Evolutionary conservation across 37 sponge, comb jelly and placozoan genomes (phyloP).

Genomic region (Sycon ciliatum): DNA sequence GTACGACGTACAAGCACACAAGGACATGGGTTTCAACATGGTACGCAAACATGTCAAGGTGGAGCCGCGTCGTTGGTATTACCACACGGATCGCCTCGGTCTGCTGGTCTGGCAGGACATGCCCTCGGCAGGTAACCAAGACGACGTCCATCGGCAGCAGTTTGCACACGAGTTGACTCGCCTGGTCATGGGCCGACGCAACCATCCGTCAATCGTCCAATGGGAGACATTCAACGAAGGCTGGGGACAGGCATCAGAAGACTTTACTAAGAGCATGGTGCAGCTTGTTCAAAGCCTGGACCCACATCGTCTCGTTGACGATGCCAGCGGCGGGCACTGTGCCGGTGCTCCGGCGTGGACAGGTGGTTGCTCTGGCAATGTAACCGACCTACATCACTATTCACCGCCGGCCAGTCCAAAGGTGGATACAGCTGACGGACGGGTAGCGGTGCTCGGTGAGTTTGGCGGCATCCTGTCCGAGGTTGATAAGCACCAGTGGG

Average conservation of each 20-base stretch:
- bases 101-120: slow-evolving; percentile 14
- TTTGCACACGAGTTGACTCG: background rate
- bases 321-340: slow-evolving; percentile 9
- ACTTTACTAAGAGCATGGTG: background rate
- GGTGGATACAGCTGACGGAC: background rate
- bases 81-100: slow-evolving; percentile 12
- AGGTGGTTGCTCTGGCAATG: slow-evolving; percentile 11
- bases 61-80: slow-evolving; percentile 18
- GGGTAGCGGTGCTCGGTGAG: slow-evolving; percentile 1
- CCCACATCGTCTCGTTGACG: slow-evolving; percentile 1
- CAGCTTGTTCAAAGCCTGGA: background rate
- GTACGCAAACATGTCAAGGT: slow-evolving; percentile 10
- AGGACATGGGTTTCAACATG: slow-evolving; percentile 1
- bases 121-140: slow-evolving; percentile 1
- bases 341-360: too few relatives aligned
- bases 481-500: slow-evolving; percentile 1
- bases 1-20: background rate
- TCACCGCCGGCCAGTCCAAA: slow-evolving; percentile 13
- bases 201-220: slow-evolving; percentile 16
- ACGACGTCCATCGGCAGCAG: background rate
- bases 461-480: background rate
- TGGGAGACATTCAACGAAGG: slow-evolving; percentile 16
- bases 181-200: slow-evolving; percentile 1
- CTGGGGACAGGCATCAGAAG: slow-evolving; percentile 16
- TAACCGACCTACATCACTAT: slow-evolving; percentile 2